Evolutionary conservation across 2,888 invertebrate genomes (phyloP), one percentile per base, ranked within the genome.

Genomic region (Cephus spinipes): DNA sequence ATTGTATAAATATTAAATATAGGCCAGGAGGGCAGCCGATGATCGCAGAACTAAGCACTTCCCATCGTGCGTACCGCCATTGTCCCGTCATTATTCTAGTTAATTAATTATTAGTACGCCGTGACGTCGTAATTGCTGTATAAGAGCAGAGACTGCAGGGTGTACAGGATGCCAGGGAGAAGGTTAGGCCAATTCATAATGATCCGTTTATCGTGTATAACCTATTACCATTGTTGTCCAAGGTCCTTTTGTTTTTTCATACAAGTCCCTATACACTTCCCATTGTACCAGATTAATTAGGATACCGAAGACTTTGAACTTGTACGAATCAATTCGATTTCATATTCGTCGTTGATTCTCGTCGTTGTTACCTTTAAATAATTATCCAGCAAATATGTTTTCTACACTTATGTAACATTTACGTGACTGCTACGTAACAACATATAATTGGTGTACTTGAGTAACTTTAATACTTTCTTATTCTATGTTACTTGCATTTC

Each of bases 91-190:
- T 91, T 90, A 90, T 84, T 85, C 83, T 84, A 85, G 87, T 89
- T 90, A 89, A 90, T 90, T 90, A 90, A 90, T 91, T 88, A 90
- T 89, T 90, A 90, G 87, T 88, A 88, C 84, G 87, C 84, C 82
- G 84, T 87, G 88, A 89, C 87, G 87, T 88, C 84, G 84, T 89
- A 89, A 90, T 90, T 89, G 90, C 80, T 79, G 83, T 78, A 86
- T 86, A 88, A 89, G 89, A 89, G 89, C 85, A 87, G 85, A 87
- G 85, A 85, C 85, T 83, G 86, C 88, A 85, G 86, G 87, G 85
- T 87, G 87, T 86, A 87, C 88, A 89, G 90, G 88, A 90, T 90
- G 88, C 88, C 85, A 85, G 88, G 87, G 87, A 89, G 90, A 90
- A 89, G 87, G 86, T 87, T 87, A 84, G 84, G 84, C 84, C 85